Evolutionary conservation across 2,888 invertebrate species (phyloP).

Genomic region (Synergus umbraculus): DNA sequence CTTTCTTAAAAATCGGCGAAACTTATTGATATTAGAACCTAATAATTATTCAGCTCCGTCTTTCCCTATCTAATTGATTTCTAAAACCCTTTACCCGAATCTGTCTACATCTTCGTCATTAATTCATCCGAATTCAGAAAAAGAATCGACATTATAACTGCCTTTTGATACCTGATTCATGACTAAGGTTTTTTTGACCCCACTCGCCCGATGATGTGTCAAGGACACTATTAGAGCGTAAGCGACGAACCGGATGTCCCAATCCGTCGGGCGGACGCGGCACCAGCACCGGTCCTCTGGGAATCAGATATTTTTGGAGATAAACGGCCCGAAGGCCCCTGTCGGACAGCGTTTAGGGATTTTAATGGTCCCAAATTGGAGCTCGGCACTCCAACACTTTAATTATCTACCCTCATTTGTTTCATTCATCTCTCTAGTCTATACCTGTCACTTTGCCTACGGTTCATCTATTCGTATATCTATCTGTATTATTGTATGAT

Average conservation of each 20-base stretch:
- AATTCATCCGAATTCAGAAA: background rate
- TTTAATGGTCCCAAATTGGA: constrained; percentile 72
- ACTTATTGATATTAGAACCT: background rate
- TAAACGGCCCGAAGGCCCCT: constrained; percentile 61
- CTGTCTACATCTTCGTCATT: background rate
- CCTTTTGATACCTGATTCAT: background rate
- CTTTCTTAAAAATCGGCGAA: background rate
- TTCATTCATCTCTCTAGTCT: constrained; percentile 67
- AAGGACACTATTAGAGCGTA: constrained; percentile 44
- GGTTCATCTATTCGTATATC: constrained; percentile 40
- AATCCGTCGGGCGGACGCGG: constrained; percentile 53
- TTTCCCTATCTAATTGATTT: background rate
- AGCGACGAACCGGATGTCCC: constrained; percentile 63
- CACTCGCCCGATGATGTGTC: constrained; percentile 26
- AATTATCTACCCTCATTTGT: constrained; percentile 74
- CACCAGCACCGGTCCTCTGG: constrained; percentile 49
- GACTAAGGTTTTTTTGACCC: constrained; percentile 28
- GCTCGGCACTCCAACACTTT: constrained; percentile 68
- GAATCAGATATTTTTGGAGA: constrained; percentile 68
- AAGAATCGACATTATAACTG: background rate
- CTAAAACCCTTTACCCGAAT: background rate
- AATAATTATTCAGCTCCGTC: background rate
- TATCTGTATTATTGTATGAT: constrained; percentile 9
- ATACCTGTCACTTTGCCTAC: constrained; percentile 49
- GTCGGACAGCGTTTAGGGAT: constrained; percentile 70